Evolutionary conservation across 64 coral and sea anemone species (phyloP), one percentile per base, ranked within the genome.

Genomic region (Orbicella faveolata): DNA sequence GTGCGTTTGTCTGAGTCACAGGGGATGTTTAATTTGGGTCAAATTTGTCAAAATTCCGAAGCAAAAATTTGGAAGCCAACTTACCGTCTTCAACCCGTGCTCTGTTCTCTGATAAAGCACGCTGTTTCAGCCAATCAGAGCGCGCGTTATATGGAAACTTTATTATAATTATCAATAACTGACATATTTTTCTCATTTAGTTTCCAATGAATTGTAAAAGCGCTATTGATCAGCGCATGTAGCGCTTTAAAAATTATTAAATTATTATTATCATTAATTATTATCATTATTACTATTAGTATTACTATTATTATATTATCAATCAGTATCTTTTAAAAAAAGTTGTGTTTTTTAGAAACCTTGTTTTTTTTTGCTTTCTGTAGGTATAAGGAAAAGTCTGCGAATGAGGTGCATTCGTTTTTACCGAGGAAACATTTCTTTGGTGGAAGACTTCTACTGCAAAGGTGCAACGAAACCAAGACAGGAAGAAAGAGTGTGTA

Each of bases 401-500:
- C 61, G 64, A 23, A 84, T 83, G 55, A 73, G 51, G 36, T 83
- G 89, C 35, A 81, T 91, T 61, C 66, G 89, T 25, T 91, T 91
- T 91, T 91, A 91, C 52, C 66, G 72, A 8, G 89, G 89, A n/a
- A 75, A 75, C 7, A 84, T 91, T n/a, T 74, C 18, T 37, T 76
- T 83, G 51, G 89, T 91, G 23, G 70, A 84, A 9, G 79, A 91
- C 61, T 70, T 82, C 37, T 82, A 83, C 30, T 90, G 89, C 44
- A 83, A 80, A 83, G 89, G 80, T 9, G 89, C 89, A 52, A 90
- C 89, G 17, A 90, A 90, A 67, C 89, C 89, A 67, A 63, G 76
- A 12, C 69, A 75, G 11, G 61, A 90, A 51, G 89, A 90, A 83
- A 26, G 89, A 80, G 89, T 90, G 4, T 90, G 89, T 57, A 90